Base-by-base conservation (phyloP, 37 sponge, comb jelly and placozoan genomes). In the Beroe ovata region DNA sequence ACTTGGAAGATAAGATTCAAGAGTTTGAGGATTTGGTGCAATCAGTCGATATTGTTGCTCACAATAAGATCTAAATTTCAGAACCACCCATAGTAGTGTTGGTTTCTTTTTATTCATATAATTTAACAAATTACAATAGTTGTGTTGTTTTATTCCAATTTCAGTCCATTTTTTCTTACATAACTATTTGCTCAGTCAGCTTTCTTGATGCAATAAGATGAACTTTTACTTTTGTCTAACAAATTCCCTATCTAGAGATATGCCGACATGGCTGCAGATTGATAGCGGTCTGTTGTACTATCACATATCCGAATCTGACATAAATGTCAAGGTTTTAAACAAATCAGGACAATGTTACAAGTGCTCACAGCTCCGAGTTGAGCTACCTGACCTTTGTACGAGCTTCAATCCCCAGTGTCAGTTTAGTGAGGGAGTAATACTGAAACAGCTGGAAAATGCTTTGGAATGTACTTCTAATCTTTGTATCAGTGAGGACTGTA, bases 1-100 rank as follows among this genome's bases (percentile, higher is more conserved):
- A 94, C 60, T 60, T 96, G 58, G 97, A 96, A 39, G 97, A 96
- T 35, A 22, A 21, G n/a, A 96, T 96, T 59, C 91, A 90, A 20
- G 89, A 69, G 36, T 90, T 93, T 63, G 97, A 96, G 32, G 95
- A 93, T 39, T 90, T 91, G 2, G 93, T 96, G 8, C 97, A 96
- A 89, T 94, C 95, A 36, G 92, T 95, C 38, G 97, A 96, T 36
- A 90, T 96, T 71, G 94, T 92, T 26, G 94, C 97, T 41, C 94
- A 95, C 64, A 96, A 96, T 63, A 96, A 96, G 90, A 91, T 96
- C 89, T 96, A 88, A 91, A 23, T 61, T 0, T 71, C 54, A 47
- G 11, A 47, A 11, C 11, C 54, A 16, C 63, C 8, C 8, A 26
- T 6, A n/a, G 28, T 25, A 26, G 29, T 20, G 63, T 23, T 62